These are phyloP conservation scores for Cairina moschata DNA, from an alignment of 2,113 vertebrate genomes.

Conservation along the genomic window DNA sequence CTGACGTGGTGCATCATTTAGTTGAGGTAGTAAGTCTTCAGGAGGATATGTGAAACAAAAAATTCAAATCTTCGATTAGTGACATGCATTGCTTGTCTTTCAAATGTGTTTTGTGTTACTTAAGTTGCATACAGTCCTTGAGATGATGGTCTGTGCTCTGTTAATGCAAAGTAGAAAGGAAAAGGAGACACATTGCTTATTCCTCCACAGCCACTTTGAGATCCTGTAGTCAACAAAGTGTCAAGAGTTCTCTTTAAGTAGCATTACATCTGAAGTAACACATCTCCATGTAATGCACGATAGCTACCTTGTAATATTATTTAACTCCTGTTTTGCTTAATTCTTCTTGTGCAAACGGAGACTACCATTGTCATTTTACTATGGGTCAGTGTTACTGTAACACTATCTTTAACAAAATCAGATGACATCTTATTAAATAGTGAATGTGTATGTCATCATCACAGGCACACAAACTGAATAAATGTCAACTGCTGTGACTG, in stretches of 20 bases:
- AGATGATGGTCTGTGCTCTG: not conserved
- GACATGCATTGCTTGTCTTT: not conserved
- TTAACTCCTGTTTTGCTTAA: slow-evolving; percentile 56
- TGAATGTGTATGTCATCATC: not conserved
- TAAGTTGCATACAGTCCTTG: not conserved
- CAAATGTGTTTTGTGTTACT: not conserved
- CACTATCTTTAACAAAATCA: too few relatives aligned
- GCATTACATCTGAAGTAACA: slow-evolving; percentile 12
- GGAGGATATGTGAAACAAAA: not conserved
- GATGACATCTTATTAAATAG: not conserved
- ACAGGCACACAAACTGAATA: not conserved
- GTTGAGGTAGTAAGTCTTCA: not conserved
- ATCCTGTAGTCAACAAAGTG: slow-evolving; percentile 16
- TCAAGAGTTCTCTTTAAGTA: not conserved
- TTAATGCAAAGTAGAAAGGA: not conserved
- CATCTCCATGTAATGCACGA: not conserved
- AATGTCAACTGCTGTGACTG: not conserved
- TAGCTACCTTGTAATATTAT: slow-evolving; percentile 49
- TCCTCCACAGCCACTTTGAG: slow-evolving; percentile 31
- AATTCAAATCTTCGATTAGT: not conserved
- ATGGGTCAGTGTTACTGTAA: too few relatives aligned
- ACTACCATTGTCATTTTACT: not conserved
- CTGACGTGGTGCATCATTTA: not conserved
- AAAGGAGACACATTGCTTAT: not conserved
- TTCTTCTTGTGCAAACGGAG: not conserved